These are phyloP conservation scores for Acleris laterana DNA, from an alignment of 2,888 invertebrate species.

Conservation along the genomic window DNA sequence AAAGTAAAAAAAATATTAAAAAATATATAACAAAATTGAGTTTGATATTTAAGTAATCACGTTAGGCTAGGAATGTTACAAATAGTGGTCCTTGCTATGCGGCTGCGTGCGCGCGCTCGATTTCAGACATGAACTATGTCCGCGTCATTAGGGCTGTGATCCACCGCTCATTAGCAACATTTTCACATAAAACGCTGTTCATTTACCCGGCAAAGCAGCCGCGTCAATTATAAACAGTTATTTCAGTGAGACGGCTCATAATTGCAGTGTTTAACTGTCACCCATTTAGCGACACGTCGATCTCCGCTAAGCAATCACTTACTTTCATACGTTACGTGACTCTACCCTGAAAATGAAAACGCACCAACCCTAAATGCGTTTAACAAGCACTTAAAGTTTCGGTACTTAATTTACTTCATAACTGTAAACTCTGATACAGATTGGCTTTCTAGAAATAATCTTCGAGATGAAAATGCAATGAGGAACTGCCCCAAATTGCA, in stretches of 20 bases:
- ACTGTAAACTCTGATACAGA: conserved; percentile 35
- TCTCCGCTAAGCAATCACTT: conserved; percentile 49
- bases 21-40: too few species aligned
- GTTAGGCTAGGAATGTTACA: conserved; percentile 13
- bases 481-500: conserved; percentile 36
- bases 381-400: conserved; percentile 19
- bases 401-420: conserved; percentile 30
- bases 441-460: conserved; percentile 36
- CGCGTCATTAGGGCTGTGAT: conserved; percentile 69
- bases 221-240: conserved; percentile 79
- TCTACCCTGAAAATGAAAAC: conserved; percentile 26
- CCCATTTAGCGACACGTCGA: conserved; percentile 71
- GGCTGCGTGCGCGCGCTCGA: conserved; percentile 44
- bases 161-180: conserved; percentile 76
- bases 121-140: conserved; percentile 62
- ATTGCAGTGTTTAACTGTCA: conserved; percentile 75
- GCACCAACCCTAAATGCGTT: conserved; percentile 18
- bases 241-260: conserved; percentile 72
- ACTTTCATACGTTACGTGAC: conserved; percentile 24
- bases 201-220: conserved; percentile 67
- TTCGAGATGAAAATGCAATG: conserved; percentile 23
- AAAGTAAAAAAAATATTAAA: not conserved
- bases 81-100: conserved; percentile 27
- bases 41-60: not conserved
- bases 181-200: conserved; percentile 76